Evolutionary conservation across 2,888 invertebrate species (phyloP), one percentile per base, ranked within the genome.

Genomic region (Pachycephus smyrnensis): DNA sequence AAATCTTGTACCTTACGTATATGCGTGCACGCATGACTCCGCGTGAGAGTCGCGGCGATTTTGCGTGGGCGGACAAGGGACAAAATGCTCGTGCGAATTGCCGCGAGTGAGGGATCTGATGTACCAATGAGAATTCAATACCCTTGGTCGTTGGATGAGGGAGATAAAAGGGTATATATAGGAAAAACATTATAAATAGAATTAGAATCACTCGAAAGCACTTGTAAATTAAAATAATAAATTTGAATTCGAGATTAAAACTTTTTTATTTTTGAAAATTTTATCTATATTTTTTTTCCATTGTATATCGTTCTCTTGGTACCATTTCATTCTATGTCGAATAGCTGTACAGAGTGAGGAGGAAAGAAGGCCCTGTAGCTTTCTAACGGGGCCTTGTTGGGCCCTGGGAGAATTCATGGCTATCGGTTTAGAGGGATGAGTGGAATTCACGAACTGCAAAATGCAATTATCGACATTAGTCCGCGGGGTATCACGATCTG

Each of bases 401-500:
- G 23, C 23, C 55, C 55, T 55, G 55, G 79, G 80, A 82, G 80
- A 80, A 78, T 78, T 76, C 75, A 73, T 75, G 80, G 68, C 80
- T 75, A 80, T 78, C 75, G 76, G 76, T 75, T 75, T 80, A 83
- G 77, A 71, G 23, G 55, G 23, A 55, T 1, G 23, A 87, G 83
- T 89, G 88, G 88, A 90, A 90, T 90, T 90, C 90, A 89, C 90
- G 88, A 90, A 89, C 90, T 89, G 89, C 89, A 89, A 90, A 90
- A 90, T 86, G 90, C 90, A 90, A 90, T 90, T 90, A 90, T 89
- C 90, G 89, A 89, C 89, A 89, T 90, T 89, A 90, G 89, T 90
- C 90, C 89, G 89, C 89, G 87, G 90, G 90, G 89, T 90, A 90
- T 90, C 90, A 90, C 90, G 90, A 90, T 89, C 86, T 84, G 83